Conservation (phyloP, 2,888 invertebrate genomes). For the Callimorpha dominula region DNA sequence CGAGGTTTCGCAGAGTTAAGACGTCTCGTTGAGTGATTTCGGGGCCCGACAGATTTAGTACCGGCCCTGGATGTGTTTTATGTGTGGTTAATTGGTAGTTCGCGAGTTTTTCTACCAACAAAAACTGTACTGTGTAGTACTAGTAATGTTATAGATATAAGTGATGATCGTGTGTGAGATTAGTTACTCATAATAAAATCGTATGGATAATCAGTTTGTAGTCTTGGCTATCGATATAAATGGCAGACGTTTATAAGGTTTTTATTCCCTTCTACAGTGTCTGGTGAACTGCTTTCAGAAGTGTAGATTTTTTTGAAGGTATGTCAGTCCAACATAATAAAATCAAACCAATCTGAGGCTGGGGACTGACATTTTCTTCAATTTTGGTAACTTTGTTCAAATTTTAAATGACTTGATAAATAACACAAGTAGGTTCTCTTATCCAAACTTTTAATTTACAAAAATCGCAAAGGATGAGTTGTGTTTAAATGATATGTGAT, state of each 20-base stretch:
- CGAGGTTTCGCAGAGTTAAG: conserved; percentile 76
- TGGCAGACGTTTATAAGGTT: neutral
- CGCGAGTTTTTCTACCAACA: conserved; percentile 24
- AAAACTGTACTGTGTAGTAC: neutral
- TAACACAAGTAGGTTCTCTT: too few species aligned
- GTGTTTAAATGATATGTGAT: too few species aligned
- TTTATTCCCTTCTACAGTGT: neutral
- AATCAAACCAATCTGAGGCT: too few species aligned
- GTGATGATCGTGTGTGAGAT: neutral
- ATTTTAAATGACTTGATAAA: too few species aligned
- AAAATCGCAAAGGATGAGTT: too few species aligned
- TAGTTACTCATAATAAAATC: neutral
- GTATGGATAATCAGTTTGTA: neutral
- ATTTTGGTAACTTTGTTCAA: too few species aligned
- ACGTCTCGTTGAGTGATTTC: conserved; percentile 77
- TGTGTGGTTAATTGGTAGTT: conserved; percentile 54
- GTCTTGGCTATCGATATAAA: neutral
- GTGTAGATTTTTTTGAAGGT: too few species aligned
- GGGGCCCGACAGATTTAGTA: conserved; percentile 64
- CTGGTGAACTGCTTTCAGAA: neutral
- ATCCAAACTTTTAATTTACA: too few species aligned
- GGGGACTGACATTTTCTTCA: too few species aligned
- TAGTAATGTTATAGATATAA: neutral
- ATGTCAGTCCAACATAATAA: too few species aligned
- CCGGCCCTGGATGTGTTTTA: conserved; percentile 54